Evolutionary conservation across 2,797 vertebrate species (phyloP).

Genomic region (Xenentodon cancila): DNA sequence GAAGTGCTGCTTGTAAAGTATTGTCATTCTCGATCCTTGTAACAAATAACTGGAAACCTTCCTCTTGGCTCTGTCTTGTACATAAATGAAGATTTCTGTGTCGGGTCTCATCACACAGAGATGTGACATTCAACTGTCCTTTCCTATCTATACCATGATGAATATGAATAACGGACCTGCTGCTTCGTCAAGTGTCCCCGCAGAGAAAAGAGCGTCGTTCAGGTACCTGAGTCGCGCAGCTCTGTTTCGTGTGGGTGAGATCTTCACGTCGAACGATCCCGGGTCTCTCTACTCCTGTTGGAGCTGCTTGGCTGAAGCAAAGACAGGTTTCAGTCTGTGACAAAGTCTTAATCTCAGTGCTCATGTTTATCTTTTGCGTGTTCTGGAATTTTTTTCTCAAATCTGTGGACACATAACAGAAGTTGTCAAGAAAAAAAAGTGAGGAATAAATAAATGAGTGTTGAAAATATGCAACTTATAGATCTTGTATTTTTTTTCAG

Average conservation of each 20-base stretch:
- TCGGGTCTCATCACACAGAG: slow-evolving; percentile 68
- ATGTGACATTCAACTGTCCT: slow-evolving; percentile 75
- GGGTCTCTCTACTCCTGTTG: slow-evolving; percentile 45
- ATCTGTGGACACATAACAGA: slow-evolving; percentile 83
- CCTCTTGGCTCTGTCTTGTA: slow-evolving; percentile 80
- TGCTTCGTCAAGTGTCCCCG: slow-evolving; percentile 53
- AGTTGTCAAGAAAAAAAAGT: slow-evolving; percentile 68
- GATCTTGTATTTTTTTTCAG: slow-evolving; percentile 27
- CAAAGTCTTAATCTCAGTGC: slow-evolving; percentile 75
- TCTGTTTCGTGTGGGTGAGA: slow-evolving; percentile 33
- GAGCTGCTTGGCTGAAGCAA: slow-evolving; percentile 53
- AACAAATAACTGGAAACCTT: slow-evolving; percentile 72
- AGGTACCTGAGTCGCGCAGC: slow-evolving; percentile 45
- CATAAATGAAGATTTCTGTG: slow-evolving; percentile 76
- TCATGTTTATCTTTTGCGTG: slow-evolving; percentile 80
- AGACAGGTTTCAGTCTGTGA: slow-evolving; percentile 58
- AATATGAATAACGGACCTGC: slow-evolving; percentile 60
- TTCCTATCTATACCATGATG: slow-evolving; percentile 67
- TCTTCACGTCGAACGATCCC: slow-evolving; percentile 29
- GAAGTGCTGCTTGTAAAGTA: slow-evolving; percentile 80
- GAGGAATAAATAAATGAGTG: slow-evolving; percentile 78
- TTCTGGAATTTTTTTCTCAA: slow-evolving; percentile 81
- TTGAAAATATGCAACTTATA: slow-evolving; percentile 61
- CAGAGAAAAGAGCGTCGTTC: slow-evolving; percentile 48
- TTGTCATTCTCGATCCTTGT: slow-evolving; percentile 72